Percentiles rank a stretch among this genome's conserved stretches.
phyloP scores from a whole-genome alignment of 1,140 invertebrate genomes.

The Amyelois transitella region DNA sequence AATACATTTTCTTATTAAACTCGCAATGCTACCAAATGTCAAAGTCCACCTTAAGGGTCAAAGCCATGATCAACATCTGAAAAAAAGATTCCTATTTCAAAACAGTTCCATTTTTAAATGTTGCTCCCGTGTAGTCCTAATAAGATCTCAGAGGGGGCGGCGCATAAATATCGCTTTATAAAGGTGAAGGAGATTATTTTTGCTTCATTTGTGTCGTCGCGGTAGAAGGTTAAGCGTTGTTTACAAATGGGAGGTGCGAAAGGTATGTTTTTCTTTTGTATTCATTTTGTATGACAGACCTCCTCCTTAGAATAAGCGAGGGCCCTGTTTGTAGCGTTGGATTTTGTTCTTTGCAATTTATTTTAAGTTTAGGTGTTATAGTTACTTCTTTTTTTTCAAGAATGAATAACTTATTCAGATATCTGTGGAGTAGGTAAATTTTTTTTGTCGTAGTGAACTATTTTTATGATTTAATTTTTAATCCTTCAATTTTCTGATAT shows the following conservation, averaged over 20 bases:
- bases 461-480: too few species aligned
- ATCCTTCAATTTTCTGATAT: too few species aligned
- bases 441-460: too few species aligned
- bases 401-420: too few species aligned
- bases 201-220: constrained; percentile 15
- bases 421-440: too few species aligned
- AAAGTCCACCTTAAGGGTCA: not conserved
- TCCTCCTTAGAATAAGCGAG: not conserved
- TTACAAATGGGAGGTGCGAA: not conserved
- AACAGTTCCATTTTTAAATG: not conserved
- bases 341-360: too few species aligned
- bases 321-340: not conserved
- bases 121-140: constrained; percentile 28
- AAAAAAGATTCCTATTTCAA: not conserved
- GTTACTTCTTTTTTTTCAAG: too few species aligned
- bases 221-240: not conserved
- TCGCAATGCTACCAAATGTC: too few species aligned
- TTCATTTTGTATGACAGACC: not conserved
- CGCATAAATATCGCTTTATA: constrained; percentile 24
- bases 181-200: constrained; percentile 15
- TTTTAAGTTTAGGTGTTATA: too few species aligned
- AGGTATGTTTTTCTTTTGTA: not conserved
- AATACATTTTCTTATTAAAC: too few species aligned
- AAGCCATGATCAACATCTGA: not conserved
- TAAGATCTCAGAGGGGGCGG: constrained; percentile 34